Base-by-base conservation (phyloP, 1,140 invertebrate genomes). In the Agrilus planipennis region DNA sequence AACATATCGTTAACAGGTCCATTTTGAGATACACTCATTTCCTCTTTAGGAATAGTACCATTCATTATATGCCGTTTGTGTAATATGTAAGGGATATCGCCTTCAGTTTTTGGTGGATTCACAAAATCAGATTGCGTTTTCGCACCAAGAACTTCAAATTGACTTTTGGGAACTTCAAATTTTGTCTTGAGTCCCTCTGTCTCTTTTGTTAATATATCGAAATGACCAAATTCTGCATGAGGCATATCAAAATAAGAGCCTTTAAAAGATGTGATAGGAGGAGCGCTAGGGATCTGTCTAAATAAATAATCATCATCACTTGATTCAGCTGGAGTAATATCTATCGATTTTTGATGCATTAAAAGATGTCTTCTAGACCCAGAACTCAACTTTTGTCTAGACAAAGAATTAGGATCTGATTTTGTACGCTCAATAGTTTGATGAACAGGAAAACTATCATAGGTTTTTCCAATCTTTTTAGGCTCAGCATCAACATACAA, bases 321-420 rank as follows among this genome's bases (percentile, higher is more conserved):
- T 1, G 80, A 81, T 60, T 84, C 83, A 0, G 81, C 80, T 1
- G 83, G 82, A 7, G 84, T 85, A 4, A 86, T 61, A 55, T 87
- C 84, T 44, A 89, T 85, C 0, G 82, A 86, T 55, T 87, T 87
- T 50, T 87, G 84, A 60, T 87, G 84, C 72, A 81, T 85, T n/a
- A 88, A 59, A 23, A 83, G 73, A 55, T 82, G 75, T 2, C 81
- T 69, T 19, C 81, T 69, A 7, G 73, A 78, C 52, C 74, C 81
- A 16, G 78, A 79, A 39, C 74, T 79, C 42, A 83, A 65, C 29
- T 78, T 68, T 37, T 76, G 76, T 34, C 80, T 70, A 0, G 81
- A 75, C 36, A 77, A 61, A 22, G 75, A 78, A 54, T 85, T 85
- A 1, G 84, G 84, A 67, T 88, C 84, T 49, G 82, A 86, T 56